These are phyloP conservation scores for Crenuchus spilurus DNA, from an alignment of 2,797 vertebrate genomes.

Conservation along the genomic window DNA sequence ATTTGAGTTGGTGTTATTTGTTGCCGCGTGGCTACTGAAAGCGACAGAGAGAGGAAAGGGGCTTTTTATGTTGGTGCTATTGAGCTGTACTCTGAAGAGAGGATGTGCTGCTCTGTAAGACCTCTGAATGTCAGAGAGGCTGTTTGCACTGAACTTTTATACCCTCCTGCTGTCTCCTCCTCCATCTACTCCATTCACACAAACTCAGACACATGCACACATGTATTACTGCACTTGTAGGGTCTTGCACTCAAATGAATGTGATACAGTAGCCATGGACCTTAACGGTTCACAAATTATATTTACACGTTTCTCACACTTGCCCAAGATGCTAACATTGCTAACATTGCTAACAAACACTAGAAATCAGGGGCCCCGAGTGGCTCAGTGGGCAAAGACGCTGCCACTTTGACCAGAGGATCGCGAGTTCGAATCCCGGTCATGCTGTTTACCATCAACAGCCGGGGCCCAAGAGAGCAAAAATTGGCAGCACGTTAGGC, in stretches of 20 bases:
- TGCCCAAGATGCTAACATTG: no score
- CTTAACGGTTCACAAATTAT: no score
- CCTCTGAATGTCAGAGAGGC: conserved; percentile 56
- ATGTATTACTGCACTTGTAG: neutral
- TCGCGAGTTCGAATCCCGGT: no score
- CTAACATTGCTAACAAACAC: no score
- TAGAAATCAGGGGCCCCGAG: no score
- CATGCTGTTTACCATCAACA: no score
- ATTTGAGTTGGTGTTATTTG: conserved; percentile 43
- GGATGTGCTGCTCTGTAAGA: conserved; percentile 45
- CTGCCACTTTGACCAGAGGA: no score
- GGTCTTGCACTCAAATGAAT: neutral
- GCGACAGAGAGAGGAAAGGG: neutral
- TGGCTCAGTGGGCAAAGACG: no score
- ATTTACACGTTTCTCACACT: no score
- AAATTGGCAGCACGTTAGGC: no score
- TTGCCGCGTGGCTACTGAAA: conserved; percentile 7
- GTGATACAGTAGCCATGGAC: no score
- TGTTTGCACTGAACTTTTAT: conserved; percentile 38
- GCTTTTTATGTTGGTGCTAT: conserved; percentile 18
- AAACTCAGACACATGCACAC: conserved; percentile 19
- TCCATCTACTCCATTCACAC: neutral
- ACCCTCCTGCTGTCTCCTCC: conserved; percentile 37
- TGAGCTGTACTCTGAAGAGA: conserved; percentile 40
- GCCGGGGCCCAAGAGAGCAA: no score